Base-by-base conservation (phyloP, 2,797 vertebrate genomes). In the Coregonus sp. region DNA sequence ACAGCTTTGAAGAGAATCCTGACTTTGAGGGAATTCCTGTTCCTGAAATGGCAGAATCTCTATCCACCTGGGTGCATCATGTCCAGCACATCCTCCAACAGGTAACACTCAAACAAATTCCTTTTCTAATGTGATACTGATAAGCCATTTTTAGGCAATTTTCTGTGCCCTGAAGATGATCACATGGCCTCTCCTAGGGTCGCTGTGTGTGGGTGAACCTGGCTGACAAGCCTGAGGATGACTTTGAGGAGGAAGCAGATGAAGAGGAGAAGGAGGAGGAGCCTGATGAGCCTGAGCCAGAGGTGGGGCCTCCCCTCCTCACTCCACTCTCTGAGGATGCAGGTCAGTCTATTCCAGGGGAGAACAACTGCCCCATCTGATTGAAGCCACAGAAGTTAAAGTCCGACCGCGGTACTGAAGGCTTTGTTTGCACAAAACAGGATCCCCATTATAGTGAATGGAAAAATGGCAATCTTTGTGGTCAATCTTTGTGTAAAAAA, bases 61-160 rank as follows among this genome's bases (percentile, higher is more conserved):
- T 97, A 16, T 92, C 96, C 31, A 81, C 79, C 0, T 99, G 97
- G 98, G 97, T 97, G 72, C 98, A 99, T 86, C 96, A 98, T 1
- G 88, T 91, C 1, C 95, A 95, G 81, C 91, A 95, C 87, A 97
- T 99, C 87, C 93, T 99, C 7, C 87, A 88, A 31, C 98, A 99
- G 96, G 98, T 99, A 92, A 15, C 18, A 1, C 4, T 66, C 68
- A 50, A 61, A 12, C 20, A 6, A 25, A 25, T 16, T 4, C 6
- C 68, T 71, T 68, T 63, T 5, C n/a, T 16, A 75, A 33, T 14
- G 35, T 50, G 54, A 47, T 3, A 11, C 25, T 25, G 56, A 63
- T 11, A 25, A 63, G 59, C 59, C 40, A 1, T 65, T 63, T 35
- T 65, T 68, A n/a, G 3, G 51, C 4, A 37, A 5, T 35, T 31